Evolutionary conservation across 2,113 vertebrate species (phyloP).

Genomic region (Ginglymostoma cirratum): DNA sequence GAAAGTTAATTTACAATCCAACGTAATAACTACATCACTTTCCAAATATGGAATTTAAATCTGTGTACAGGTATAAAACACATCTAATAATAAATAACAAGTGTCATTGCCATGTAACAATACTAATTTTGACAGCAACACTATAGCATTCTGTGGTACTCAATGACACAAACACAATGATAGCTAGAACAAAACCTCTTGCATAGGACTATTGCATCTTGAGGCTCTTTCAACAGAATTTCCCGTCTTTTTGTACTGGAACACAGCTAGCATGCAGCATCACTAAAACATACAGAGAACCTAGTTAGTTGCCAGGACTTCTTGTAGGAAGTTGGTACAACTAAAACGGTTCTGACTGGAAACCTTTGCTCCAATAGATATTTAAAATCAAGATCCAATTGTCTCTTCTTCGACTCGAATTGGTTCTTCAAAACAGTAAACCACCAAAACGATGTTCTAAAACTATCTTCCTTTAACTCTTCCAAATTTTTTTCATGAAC

Average conservation of each 20-base stretch:
- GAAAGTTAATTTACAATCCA: constrained; percentile 35
- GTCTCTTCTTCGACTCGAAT: not conserved
- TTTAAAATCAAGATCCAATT: not conserved
- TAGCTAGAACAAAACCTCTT: constrained; percentile 54
- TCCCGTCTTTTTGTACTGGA: not conserved
- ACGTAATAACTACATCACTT: constrained; percentile 19
- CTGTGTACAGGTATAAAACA: constrained; percentile 46
- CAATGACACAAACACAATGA: constrained; percentile 46
- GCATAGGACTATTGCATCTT: constrained; percentile 49
- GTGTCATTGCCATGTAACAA: constrained; percentile 24
- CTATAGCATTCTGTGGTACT: constrained; percentile 44
- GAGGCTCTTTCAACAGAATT: constrained; percentile 42
- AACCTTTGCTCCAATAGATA: not conserved
- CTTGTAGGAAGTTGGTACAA: not conserved
- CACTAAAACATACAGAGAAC: not conserved
- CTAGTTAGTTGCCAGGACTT: not conserved
- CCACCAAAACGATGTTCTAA: not conserved
- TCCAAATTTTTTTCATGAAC: not conserved
- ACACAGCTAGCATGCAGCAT: constrained; percentile 15
- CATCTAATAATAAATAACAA: constrained; percentile 48
- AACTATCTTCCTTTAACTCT: not conserved
- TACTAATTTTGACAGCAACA: constrained; percentile 31
- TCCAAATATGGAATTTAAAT: constrained; percentile 29
- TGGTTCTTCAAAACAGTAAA: not conserved
- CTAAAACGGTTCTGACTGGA: not conserved